Evolutionary conservation across 1,140 invertebrate genomes (phyloP), one percentile per base, ranked within the genome.

Genomic region (Drosophila lacteicornis): DNA sequence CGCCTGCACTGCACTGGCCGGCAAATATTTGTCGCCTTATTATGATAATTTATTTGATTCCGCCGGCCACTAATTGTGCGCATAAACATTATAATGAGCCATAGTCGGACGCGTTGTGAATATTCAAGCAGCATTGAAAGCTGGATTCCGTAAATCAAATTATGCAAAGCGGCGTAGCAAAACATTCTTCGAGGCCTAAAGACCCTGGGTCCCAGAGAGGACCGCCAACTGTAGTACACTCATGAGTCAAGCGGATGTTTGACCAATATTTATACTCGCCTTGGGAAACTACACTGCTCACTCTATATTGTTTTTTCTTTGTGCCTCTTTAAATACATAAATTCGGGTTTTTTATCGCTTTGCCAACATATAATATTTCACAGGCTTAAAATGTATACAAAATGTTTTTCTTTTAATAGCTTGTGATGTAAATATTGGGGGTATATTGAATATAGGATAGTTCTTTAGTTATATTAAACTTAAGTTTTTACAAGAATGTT

Each of bases 11-110:
- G 57, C 69, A 53, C 67, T 49, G 56, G 56, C 40, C 78, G 13
- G 62, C 36, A 73, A 86, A 82, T 86, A 76, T 80, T 83, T 88
- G 65, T 70, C 66, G 55, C 69, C 73, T 49, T 77, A 73, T 87
- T 80, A 83, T 83, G 43, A 78, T 88, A 70, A 87, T 87, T 80
- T 86, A 86, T 86, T 79, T 83, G 49, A 76, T 56, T 82, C 46
- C 71, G 62, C 50, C 57, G 43, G 71, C 51, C 67, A 70, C 76
- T 80, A 88, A 88, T 87, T 87, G 73, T 77, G 68, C 75, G 25
- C 47, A 49, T 47, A 75, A 76, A 56, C 51, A 67, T 57, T 68
- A 62, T 68, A 71, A 65, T 63, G 42, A 80, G 59, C 40, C 68
- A 49, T 49, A 45, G 68, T 12, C 60, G n/a, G 50, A 63, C 59